phyloP scores from a whole-genome alignment of 1,140 invertebrate genomes.

The Drosophila suzukii region DNA sequence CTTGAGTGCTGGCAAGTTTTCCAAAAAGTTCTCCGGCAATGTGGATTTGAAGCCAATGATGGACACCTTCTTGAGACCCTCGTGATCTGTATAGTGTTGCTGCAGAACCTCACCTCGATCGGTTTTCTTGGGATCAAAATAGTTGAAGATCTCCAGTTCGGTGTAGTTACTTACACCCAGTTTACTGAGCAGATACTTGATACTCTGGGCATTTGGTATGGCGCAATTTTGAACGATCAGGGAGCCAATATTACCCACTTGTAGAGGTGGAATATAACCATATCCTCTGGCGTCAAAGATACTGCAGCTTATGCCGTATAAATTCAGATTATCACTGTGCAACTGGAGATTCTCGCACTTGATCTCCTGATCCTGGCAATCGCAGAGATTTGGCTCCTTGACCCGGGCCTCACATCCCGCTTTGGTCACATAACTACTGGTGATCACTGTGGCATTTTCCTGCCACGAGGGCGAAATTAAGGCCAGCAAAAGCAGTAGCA shows the following conservation, averaged over 20 bases:
- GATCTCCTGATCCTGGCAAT: constrained; percentile 67
- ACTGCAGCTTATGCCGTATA: constrained; percentile 57
- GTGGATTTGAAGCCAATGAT: constrained; percentile 58
- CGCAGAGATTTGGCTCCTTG: constrained; percentile 57
- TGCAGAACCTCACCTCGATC: constrained; percentile 58
- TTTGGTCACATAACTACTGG: constrained; percentile 47
- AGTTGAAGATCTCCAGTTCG: constrained; percentile 56
- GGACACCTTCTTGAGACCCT: constrained; percentile 39
- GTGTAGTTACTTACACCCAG: constrained; percentile 65
- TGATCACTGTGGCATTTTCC: constrained; percentile 34
- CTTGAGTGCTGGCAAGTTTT: constrained; percentile 46
- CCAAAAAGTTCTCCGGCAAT: constrained; percentile 49
- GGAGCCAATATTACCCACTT: constrained; percentile 45
- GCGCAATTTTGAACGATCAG: constrained; percentile 64
- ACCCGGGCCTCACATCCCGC: constrained; percentile 55
- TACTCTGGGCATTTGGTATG: constrained; percentile 51
- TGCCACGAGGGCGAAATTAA: constrained; percentile 42
- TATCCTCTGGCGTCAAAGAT: constrained; percentile 65
- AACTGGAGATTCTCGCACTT: constrained; percentile 64
- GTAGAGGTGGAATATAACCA: constrained; percentile 55
- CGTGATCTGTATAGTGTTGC: constrained; percentile 60
- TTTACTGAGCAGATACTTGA: constrained; percentile 47
- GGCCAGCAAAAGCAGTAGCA: constrained; percentile 31
- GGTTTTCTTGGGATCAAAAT: constrained; percentile 61
- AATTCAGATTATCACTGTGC: constrained; percentile 42